A percentile compares a stretch with the other conserved stretches of the same genome.
These are phyloP conservation scores for Poecilia velifera DNA, from an alignment of 2,797 vertebrate genomes.

Conservation along the genomic window DNA sequence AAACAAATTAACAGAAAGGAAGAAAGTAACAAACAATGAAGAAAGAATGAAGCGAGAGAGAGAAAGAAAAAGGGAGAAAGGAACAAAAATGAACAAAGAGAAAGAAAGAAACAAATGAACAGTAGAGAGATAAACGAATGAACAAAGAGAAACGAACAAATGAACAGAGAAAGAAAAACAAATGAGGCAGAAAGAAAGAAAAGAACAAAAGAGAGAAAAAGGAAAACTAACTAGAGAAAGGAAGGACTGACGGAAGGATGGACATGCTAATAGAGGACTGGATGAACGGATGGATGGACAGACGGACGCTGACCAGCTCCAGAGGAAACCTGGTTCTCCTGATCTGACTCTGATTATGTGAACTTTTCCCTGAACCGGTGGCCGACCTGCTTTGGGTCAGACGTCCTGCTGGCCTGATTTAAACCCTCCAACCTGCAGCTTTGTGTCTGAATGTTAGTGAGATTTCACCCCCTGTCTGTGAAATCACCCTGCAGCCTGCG, in stretches of 20 bases:
- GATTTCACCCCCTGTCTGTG: not conserved
- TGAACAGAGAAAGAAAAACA: no score
- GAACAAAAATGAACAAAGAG: no score
- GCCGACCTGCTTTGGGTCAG: not conserved
- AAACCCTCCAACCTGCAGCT: not conserved
- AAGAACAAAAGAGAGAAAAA: no score
- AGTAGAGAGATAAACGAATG: no score
- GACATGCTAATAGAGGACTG: not conserved
- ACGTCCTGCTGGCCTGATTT: not conserved
- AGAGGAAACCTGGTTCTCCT: not conserved
- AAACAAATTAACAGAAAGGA: no score
- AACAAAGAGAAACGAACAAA: no score
- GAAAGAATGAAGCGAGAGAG: no score
- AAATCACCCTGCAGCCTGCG: not conserved
- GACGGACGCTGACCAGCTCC: not conserved
- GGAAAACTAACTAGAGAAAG: no score
- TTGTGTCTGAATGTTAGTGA: not conserved
- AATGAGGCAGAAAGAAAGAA: no score
- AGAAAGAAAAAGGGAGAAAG: no score
- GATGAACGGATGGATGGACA: not conserved
- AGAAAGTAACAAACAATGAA: no score
- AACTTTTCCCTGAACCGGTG: not conserved
- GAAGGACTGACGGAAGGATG: not conserved
- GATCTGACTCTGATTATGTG: not conserved
- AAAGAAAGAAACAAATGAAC: no score